Conservation (phyloP, 2,888 invertebrate species). For the Meiosimyza platycephala region DNA sequence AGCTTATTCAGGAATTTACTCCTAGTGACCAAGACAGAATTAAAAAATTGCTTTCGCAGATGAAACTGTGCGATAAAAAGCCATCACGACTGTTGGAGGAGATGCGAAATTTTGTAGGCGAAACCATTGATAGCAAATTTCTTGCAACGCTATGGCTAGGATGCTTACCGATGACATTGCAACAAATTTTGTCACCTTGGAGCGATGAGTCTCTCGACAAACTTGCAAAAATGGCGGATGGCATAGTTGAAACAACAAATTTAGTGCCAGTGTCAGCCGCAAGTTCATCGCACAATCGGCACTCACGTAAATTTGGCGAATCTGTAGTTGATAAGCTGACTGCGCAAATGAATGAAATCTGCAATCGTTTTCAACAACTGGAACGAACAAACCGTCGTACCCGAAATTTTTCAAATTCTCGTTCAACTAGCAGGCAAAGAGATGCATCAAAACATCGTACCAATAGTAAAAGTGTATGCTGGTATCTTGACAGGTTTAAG, state of each 20-base stretch:
- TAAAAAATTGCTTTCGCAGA: no score
- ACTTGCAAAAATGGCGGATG: conserved; percentile 25
- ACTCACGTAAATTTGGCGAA: neutral
- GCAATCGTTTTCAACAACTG: conserved; percentile 18
- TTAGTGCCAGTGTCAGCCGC: conserved; percentile 9
- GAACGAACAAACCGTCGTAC: conserved; percentile 3
- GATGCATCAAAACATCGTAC: neutral
- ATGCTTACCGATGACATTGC: conserved; percentile 22
- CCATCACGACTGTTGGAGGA: neutral
- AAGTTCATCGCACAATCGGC: neutral
- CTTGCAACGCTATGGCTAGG: conserved; percentile 13
- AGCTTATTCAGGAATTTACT: no score
- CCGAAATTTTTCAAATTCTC: neutral
- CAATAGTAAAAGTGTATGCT: conserved; percentile 11
- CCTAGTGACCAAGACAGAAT: no score
- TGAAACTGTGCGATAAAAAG: no score
- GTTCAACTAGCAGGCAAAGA: neutral
- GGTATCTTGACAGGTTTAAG: conserved; percentile 24
- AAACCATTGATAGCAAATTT: neutral
- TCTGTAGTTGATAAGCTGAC: conserved; percentile 15
- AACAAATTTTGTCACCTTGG: conserved; percentile 29
- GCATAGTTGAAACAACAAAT: conserved; percentile 31
- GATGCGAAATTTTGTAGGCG: neutral
- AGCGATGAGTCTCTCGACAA: conserved; percentile 24
- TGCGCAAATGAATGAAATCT: conserved; percentile 22